phyloP scores from a whole-genome alignment of 2,797 vertebrate genomes.

The Ara ararauna region DNA sequence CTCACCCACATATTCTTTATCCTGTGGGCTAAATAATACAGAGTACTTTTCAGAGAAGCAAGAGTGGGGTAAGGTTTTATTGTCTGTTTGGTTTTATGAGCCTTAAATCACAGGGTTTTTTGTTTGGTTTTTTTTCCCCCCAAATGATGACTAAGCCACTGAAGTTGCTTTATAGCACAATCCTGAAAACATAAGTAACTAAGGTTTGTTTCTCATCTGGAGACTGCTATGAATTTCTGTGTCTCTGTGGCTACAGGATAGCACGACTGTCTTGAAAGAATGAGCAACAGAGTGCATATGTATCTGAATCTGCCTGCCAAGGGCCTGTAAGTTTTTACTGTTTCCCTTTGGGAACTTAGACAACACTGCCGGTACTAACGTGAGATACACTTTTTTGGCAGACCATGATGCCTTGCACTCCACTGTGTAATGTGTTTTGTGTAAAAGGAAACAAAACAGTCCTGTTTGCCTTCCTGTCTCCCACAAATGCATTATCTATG shows the following conservation, averaged over 20 bases:
- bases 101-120: neutral
- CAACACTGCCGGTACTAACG: neutral
- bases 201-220: neutral
- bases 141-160: neutral
- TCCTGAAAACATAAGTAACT: neutral
- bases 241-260: neutral
- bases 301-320: neutral
- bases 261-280: neutral
- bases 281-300: neutral
- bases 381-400: neutral
- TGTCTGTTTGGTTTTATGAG: neutral
- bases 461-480: neutral
- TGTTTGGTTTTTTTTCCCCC: neutral
- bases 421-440: neutral
- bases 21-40: neutral
- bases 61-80: fast-evolving
- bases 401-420: neutral
- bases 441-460: neutral
- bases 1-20: neutral
- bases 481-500: neutral
- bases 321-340: neutral
- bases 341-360: neutral
- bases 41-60: neutral
- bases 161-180: neutral
- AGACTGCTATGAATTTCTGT: neutral